A percentile compares a stretch with the other conserved stretches of the same genome.
These are phyloP conservation scores for Aphelocoma coerulescens DNA, from an alignment of 2,113 vertebrate species.

Conservation along the genomic window DNA sequence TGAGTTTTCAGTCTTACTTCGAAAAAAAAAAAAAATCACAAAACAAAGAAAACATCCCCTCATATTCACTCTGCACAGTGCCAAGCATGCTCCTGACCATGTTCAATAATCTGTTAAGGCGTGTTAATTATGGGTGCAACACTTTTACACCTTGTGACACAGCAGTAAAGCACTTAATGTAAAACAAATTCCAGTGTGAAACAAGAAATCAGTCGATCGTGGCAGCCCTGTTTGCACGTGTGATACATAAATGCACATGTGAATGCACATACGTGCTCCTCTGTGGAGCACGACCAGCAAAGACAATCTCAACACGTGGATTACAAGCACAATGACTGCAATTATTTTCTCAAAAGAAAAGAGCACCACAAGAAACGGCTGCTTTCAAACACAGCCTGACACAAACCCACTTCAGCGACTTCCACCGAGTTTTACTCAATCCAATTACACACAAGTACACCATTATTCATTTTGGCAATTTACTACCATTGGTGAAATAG, in stretches of 20 bases:
- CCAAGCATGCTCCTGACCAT: background rate
- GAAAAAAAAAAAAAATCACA: background rate
- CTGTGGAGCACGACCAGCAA: background rate
- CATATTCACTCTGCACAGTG: background rate
- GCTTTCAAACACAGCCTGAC: background rate
- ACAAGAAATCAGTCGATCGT: background rate
- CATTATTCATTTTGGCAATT: background rate
- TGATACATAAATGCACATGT: background rate
- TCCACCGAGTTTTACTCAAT: background rate
- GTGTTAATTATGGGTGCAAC: background rate
- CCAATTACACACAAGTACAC: background rate
- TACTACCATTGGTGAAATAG: background rate
- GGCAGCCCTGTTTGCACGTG: background rate
- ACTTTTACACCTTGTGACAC: conserved; percentile 19
- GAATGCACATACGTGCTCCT: background rate
- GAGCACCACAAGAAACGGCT: background rate
- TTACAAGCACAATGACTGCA: background rate
- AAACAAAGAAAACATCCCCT: conserved; percentile 17
- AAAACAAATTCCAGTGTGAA: background rate
- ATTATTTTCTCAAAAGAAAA: background rate
- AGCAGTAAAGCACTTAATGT: background rate
- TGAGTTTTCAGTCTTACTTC: background rate
- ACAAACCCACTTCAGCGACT: background rate
- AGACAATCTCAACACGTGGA: background rate
- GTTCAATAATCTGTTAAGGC: background rate